Evolutionary conservation across 2,797 vertebrate genomes (phyloP).

Genomic region (Hylomyscus alleni): DNA sequence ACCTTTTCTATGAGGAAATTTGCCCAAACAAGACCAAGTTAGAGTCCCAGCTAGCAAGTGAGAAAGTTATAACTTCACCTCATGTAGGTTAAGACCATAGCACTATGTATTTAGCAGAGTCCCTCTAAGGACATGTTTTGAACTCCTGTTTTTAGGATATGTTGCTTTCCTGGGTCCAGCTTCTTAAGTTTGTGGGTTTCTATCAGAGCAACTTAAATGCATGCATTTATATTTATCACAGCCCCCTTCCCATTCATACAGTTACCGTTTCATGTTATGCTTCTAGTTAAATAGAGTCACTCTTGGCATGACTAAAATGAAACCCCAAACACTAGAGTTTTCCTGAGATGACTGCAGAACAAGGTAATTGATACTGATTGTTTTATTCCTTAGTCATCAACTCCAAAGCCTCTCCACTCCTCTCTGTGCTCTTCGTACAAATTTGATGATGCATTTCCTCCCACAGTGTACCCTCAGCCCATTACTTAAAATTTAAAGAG

Average conservation of each 20-base stretch:
- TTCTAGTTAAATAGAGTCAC: slow-evolving; percentile 48
- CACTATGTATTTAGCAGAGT: slow-evolving; percentile 42
- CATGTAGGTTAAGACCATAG: slow-evolving; percentile 1
- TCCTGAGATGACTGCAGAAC: neutral
- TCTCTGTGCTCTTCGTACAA: slow-evolving; percentile 34
- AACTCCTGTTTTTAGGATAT: neutral
- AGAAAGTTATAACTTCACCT: neutral
- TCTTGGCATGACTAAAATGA: slow-evolving; percentile 53
- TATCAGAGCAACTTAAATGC: slow-evolving; percentile 12
- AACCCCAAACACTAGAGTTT: slow-evolving; percentile 30
- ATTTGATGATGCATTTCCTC: neutral
- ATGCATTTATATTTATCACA: neutral
- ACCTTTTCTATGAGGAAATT: slow-evolving; percentile 15
- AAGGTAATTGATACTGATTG: slow-evolving; percentile 44
- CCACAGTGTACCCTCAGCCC: neutral
- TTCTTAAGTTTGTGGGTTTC: slow-evolving; percentile 64
- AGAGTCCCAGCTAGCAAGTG: slow-evolving; percentile 24
- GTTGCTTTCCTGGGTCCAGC: neutral
- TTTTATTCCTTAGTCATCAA: slow-evolving; percentile 49
- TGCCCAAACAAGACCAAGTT: slow-evolving; percentile 18
- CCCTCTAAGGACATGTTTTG: slow-evolving; percentile 33
- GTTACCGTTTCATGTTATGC: slow-evolving; percentile 25
- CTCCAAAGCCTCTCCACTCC: slow-evolving; percentile 4
- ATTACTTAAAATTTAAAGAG: slow-evolving; percentile 50
- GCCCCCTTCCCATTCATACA: slow-evolving; percentile 7